phyloP scores from a whole-genome alignment of 2,113 vertebrate species.

The Taurulus bubalis region DNA sequence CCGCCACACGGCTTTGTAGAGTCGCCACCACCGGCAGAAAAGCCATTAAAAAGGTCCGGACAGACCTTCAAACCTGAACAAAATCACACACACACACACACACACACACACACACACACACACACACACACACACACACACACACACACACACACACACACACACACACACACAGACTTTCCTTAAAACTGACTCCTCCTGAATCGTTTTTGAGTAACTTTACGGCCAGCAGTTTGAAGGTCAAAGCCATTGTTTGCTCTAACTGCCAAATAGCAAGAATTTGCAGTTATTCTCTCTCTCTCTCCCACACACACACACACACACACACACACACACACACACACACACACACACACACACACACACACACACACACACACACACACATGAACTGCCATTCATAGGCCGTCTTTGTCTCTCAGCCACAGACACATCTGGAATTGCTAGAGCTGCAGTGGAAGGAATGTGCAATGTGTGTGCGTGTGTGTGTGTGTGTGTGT shows the following conservation, averaged over 20 bases:
- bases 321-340: conserved; percentile 19
- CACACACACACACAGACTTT: background rate
- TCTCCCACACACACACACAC: conserved; percentile 6
- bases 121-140: background rate
- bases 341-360: conserved; percentile 16
- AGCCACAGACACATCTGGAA: conserved; percentile 60
- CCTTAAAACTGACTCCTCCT: background rate
- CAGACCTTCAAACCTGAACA: conserved; percentile 12
- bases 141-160: background rate
- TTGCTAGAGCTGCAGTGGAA: conserved; percentile 35
- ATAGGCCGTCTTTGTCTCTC: conserved; percentile 25
- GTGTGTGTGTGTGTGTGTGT: conserved; percentile 19
- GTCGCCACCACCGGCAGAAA: conserved; percentile 14
- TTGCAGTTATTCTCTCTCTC: background rate
- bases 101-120: conserved; percentile 5
- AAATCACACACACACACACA: background rate
- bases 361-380: conserved; percentile 21
- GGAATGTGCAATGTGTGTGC: conserved; percentile 33
- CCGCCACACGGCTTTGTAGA: conserved; percentile 18
- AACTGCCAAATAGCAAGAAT: conserved; percentile 3
- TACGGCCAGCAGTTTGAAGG: conserved; percentile 10
- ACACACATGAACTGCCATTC: conserved; percentile 19
- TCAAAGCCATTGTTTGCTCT: conserved; percentile 27
- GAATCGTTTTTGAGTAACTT: conserved; percentile 2
- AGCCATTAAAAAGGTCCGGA: conserved; percentile 38